Base-by-base conservation (phyloP, 2,797 vertebrate genomes). In the Esox lucius region DNA sequence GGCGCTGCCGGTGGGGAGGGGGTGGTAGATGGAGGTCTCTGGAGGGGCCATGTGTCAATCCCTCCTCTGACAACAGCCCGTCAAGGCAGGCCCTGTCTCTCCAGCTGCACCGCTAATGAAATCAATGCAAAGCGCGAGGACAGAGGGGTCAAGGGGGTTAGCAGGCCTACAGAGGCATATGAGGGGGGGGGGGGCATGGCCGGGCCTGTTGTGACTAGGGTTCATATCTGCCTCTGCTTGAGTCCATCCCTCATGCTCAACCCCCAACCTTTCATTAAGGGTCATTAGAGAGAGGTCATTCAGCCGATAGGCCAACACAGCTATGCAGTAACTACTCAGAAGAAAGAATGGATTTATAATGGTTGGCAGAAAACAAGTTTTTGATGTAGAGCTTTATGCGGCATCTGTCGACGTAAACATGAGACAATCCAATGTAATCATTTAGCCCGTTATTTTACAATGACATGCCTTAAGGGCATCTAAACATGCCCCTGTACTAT, bases 261-360 rank as follows among this genome's bases (percentile, higher is more conserved):
- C 49, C 70, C 51, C 70, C 17, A 46, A 12, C 9, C 51, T 59
- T 51, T 53, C 13, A 31, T 88, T 88, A 81, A 86, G 88, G 85
- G 79, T 88, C 78, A 87, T 84, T 83, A 67, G 39, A 28, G 65
- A 61, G 81, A 87, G 85, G 82, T 86, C 84, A 92, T 86, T 88
- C 80, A 88, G 87, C 86, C 73, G 68, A 76, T 77, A 73, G 83
- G 78, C 76, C 61, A 35, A 19, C 31, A 19, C 13, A 49, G 62
- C 5, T 1, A 15, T 19, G 16, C 22, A 17, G 6, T 15, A 39
- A 39, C 19, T 39, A 13, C 65, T 67, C 5, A 67, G 19, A 13
- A 70, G 22, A 17, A 22, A 19, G 33, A 69, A n/a, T 53, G 49
- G 19, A 39, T n/a, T 24, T 15, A 48, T 22, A 24, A 22, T 9